Percentiles rank a stretch among this genome's conserved stretches.
These are phyloP conservation scores for Pavo muticus DNA, from an alignment of 2,113 vertebrate species.

Conservation along the genomic window DNA sequence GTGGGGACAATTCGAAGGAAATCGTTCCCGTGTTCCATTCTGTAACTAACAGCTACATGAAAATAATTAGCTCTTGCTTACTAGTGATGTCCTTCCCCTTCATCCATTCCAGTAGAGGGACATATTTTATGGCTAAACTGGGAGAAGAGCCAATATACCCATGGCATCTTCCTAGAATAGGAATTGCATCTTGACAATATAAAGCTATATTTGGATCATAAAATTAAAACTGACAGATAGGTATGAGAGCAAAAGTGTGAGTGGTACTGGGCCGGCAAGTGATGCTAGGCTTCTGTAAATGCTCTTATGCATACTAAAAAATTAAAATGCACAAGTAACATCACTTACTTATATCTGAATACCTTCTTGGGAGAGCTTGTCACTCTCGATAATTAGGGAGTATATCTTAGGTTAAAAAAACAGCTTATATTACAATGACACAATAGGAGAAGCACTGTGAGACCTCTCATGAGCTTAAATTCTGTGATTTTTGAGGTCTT, in stretches of 20 bases:
- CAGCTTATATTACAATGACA: neutral
- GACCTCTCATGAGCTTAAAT: neutral
- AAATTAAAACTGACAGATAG: slow-evolving; percentile 34
- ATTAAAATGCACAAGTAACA: neutral
- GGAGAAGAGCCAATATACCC: slow-evolving; percentile 7
- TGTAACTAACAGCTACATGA: neutral
- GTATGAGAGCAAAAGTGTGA: slow-evolving; percentile 2
- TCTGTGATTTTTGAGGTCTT: neutral
- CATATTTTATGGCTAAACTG: slow-evolving; percentile 37
- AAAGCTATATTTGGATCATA: slow-evolving; percentile 32
- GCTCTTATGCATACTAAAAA: neutral
- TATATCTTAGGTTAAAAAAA: neutral
- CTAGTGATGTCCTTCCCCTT: neutral
- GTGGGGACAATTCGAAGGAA: neutral
- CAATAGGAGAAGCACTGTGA: neutral
- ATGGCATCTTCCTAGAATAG: slow-evolving; percentile 10
- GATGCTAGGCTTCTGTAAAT: neutral
- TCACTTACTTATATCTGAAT: neutral
- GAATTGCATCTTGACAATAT: slow-evolving; percentile 26
- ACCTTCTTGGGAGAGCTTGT: neutral
- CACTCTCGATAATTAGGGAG: neutral
- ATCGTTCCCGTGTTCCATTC: neutral
- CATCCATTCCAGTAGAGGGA: neutral
- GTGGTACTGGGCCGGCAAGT: neutral
- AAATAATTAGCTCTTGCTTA: neutral